A percentile compares a stretch with the other conserved stretches of the same genome.
Conservation (phyloP, 2,888 invertebrate species). For the Sarcophaga variegata region DNA sequence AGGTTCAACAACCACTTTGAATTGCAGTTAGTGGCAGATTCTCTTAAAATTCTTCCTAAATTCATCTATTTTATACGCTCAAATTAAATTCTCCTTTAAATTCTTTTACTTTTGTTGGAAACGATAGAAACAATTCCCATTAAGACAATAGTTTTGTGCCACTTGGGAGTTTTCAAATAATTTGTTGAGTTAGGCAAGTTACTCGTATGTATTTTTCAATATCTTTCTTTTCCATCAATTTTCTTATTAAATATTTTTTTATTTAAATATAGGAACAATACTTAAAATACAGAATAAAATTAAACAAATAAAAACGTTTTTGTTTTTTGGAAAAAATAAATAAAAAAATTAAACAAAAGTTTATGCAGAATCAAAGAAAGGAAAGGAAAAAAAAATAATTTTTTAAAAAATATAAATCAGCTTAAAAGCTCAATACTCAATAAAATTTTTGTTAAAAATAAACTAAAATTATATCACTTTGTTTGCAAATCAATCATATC, state of each 20-base stretch:
- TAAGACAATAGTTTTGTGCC: no score
- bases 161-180: no score
- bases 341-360: constrained; percentile 42
- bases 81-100: no score
- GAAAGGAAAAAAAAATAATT: constrained; percentile 27
- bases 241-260: constrained; percentile 46
- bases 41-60: background rate
- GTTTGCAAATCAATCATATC: constrained; percentile 74
- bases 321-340: constrained; percentile 16
- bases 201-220: no score
- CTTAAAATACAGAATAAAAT: constrained; percentile 55
- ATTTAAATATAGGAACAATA: constrained; percentile 68
- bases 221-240: constrained; percentile 7
- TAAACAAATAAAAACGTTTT: constrained; percentile 18
- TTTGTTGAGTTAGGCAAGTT: no score
- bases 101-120: no score
- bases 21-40: constrained; percentile 28
- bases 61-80: no score
- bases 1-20: no score
- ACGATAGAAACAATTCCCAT: no score
- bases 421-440: constrained; percentile 69
- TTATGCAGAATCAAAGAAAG: constrained; percentile 33
- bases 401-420: constrained; percentile 40
- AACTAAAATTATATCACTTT: constrained; percentile 79
- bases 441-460: constrained; percentile 48